A percentile compares a stretch with the other conserved stretches of the same genome.
Conservation (phyloP, 2,888 invertebrate species). For the Synergus itoensis region DNA sequence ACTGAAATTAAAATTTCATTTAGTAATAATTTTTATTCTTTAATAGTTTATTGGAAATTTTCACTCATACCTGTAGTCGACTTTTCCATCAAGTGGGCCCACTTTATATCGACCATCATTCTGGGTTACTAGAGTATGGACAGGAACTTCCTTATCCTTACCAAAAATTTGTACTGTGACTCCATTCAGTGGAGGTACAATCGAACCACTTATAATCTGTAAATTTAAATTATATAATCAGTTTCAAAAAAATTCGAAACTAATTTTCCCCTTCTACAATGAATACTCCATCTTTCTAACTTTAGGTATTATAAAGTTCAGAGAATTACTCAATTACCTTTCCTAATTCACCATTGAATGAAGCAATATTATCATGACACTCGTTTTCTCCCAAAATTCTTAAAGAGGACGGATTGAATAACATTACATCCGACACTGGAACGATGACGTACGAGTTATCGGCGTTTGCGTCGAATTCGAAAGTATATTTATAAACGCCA, state of each 20-base stretch:
- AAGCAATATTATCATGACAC: slow-evolving; percentile 84
- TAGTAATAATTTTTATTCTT: not conserved
- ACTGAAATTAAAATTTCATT: slow-evolving; percentile 59
- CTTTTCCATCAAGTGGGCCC: slow-evolving; percentile 89
- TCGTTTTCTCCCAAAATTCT: slow-evolving; percentile 83
- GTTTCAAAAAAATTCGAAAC: not conserved
- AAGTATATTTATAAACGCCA: slow-evolving; percentile 72
- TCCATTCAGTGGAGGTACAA: slow-evolving; percentile 69
- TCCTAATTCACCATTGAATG: slow-evolving; percentile 82
- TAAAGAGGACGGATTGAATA: slow-evolving; percentile 84
- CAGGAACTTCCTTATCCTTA: slow-evolving; percentile 67
- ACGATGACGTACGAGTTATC: slow-evolving; percentile 79
- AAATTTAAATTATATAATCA: slow-evolving; percentile 33
- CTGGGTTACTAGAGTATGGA: slow-evolving; percentile 80
- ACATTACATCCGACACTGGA: slow-evolving; percentile 85
- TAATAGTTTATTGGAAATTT: not conserved
- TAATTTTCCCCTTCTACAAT: too few relatives aligned
- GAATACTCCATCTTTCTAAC: too few relatives aligned
- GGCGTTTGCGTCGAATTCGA: slow-evolving; percentile 74
- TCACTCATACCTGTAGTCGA: slow-evolving; percentile 80
- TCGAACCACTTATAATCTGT: slow-evolving; percentile 71
- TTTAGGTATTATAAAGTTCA: too few relatives aligned
- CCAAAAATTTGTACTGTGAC: slow-evolving; percentile 72
- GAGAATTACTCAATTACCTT: slow-evolving; percentile 62
- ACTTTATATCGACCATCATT: slow-evolving; percentile 88